Base-by-base conservation (phyloP, 1,140 invertebrate species). In the Plodia interpunctella region DNA sequence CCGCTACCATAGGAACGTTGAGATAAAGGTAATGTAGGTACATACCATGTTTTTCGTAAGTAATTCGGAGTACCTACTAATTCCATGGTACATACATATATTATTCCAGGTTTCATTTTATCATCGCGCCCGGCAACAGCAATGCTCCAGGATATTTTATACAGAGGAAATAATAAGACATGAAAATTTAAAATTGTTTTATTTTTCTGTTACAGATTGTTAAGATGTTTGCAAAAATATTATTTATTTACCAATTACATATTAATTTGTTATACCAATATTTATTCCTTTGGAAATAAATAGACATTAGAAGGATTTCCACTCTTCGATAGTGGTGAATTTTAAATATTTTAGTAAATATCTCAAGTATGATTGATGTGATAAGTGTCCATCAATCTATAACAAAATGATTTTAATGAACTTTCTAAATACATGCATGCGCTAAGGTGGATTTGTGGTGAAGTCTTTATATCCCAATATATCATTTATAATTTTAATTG, bases 201-300 rank as follows among this genome's bases (percentile, higher is more conserved):
- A 75, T 79, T 78, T 82, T 79, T 69, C 74, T 72, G 56, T 66
- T 66, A 69, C 57, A 77, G 71, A 73, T 74, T 74, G 65, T 80
- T 80, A 80, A 80, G 72, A 80, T 72, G 64, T 62, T 79, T 87
- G 82, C 68, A 87, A 87, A 87, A 85, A 85, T 87, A 87, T 75
- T 70, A 60, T 68, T 77, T 81, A 58, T 77, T 62, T 59, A 66
- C 69, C 72, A 83, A 71, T 76, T 66, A 44, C n/a, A 44, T 25
- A 25, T 25, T 25, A 58, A 49, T 55, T 71, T 65, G 64, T 66
- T 64, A 63, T 51, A 68, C 59, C 61, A 58, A 62, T 55, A 55
- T 18, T 38, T 38, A 15, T 17, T 3, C 10, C 6, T 44, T 17
- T 15, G 2, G 15, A 15, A 44, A 15, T 15, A 15, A 8, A 11